These are phyloP conservation scores for Triplophysa dalaica DNA, from an alignment of 2,113 vertebrate genomes.

Conservation along the genomic window DNA sequence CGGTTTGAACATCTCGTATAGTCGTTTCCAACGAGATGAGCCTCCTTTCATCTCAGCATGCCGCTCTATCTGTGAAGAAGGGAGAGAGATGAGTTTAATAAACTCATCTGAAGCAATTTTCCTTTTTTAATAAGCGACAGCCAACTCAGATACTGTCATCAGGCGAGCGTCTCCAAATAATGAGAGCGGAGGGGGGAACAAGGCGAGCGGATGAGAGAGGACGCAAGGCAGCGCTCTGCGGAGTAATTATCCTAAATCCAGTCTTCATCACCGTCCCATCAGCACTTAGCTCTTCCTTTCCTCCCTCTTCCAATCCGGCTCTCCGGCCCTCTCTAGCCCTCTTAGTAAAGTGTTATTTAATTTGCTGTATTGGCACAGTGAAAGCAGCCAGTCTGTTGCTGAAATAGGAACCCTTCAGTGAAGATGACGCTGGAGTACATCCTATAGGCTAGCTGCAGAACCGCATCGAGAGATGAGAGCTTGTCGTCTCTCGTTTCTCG, in stretches of 20 bases:
- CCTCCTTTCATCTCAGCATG: constrained; percentile 25
- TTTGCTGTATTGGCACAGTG: constrained; percentile 65
- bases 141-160: constrained; percentile 70
- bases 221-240: constrained; percentile 39
- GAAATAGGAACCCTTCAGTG: constrained; percentile 62
- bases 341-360: constrained; percentile 50
- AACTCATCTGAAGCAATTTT: constrained; percentile 71
- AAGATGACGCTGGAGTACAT: constrained; percentile 44
- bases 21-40: constrained; percentile 21
- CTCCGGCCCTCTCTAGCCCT: constrained; percentile 38
- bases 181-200: constrained; percentile 60
- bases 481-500: constrained; percentile 22
- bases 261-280: constrained; percentile 75
- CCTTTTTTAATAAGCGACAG: constrained; percentile 77
- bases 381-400: constrained; percentile 70
- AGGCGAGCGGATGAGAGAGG: constrained; percentile 35
- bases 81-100: constrained; percentile 65
- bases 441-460: constrained; percentile 32
- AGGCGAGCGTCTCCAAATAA: constrained; percentile 71
- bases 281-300: constrained; percentile 55
- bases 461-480: constrained; percentile 36
- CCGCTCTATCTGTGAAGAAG: constrained; percentile 42
- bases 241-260: constrained; percentile 74
- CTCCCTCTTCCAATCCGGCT: constrained; percentile 26
- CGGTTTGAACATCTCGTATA: background rate